Base-by-base conservation (phyloP, 2,113 vertebrate genomes). In the Baryphthengus martii region DNA sequence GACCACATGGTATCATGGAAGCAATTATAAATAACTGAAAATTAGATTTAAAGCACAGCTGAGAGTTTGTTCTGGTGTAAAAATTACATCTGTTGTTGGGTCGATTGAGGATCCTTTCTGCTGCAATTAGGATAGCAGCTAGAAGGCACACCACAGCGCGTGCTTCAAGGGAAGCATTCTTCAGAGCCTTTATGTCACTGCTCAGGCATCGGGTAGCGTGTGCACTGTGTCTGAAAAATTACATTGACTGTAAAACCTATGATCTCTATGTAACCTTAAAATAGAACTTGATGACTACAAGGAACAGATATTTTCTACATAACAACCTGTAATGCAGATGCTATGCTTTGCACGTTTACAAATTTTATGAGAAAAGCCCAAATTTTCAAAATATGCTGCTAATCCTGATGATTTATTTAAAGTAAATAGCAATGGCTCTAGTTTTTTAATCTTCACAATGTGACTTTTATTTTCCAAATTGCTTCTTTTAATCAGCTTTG, bases 1-100 rank as follows among this genome's bases (percentile, higher is more conserved):
- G 33, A 45, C 25, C 9, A 42, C n/a, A 3, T 0, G 1, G 8
- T 52, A 23, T 18, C 2, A 2, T 16, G 25, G 25, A 65, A 88
- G 29, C 13, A 63, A 17, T 49, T 82, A 50, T 11, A 33, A 49
- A 61, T 74, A 47, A 52, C 6, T 4, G 2, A 19, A 78, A 45
- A 2, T 5, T n/a, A 56, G 4, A 45, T 56, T 55, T 84, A n/a
- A 88, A 66, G 5, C 52, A 37, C 23, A 56, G 4, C 9, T 78
- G 18, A 35, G 83, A 20, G 17, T 39, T 65, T 47, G 5, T 37
- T 58, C 10, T 37, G 4, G 7, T 89, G 11, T 72, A 63, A 52
- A 81, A 85, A 17, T 14, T 13, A 1, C 4, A 31, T 14, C 28
- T 63, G 4, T 83, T 59, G 31, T 45, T 37, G 15, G 11, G 5